Conservation (phyloP, 2,888 invertebrate species). For the Eudemis profundana region DNA sequence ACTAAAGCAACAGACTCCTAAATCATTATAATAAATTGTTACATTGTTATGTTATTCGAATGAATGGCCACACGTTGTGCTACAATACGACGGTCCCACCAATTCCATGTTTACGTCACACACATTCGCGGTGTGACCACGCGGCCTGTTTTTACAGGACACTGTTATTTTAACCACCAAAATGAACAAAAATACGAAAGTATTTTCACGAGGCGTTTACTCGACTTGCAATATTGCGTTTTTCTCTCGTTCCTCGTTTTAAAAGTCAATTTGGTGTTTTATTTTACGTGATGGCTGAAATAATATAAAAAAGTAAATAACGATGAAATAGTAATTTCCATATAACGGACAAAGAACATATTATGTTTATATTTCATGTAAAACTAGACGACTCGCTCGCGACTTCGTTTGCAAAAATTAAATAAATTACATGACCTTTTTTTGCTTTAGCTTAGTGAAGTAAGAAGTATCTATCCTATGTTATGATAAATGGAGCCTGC, state of each 20-base stretch:
- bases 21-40: slow-evolving; percentile 3
- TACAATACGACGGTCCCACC: slow-evolving; percentile 41
- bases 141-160: slow-evolving; percentile 40
- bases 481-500: too few species aligned
- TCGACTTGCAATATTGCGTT: slow-evolving; percentile 16
- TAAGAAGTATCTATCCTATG: too few species aligned
- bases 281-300: neutral
- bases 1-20: neutral
- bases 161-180: slow-evolving; percentile 15
- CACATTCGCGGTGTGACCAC: slow-evolving; percentile 32
- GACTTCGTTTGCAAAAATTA: too few species aligned
- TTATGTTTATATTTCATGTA: too few species aligned
- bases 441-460: too few species aligned
- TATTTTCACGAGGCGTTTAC: slow-evolving; percentile 21
- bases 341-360: too few species aligned
- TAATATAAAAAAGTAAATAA: neutral
- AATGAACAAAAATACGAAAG: slow-evolving; percentile 20
- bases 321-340: neutral
- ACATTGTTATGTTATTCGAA: slow-evolving; percentile 10
- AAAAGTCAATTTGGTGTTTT: slow-evolving; percentile 7
- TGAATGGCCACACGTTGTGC: slow-evolving; percentile 30
- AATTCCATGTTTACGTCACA: slow-evolving; percentile 42
- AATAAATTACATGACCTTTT: too few species aligned
- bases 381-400: too few species aligned
- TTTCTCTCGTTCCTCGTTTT: neutral